phyloP scores from a whole-genome alignment of 2,113 vertebrate genomes.

The Semicossyphus pulcher region DNA sequence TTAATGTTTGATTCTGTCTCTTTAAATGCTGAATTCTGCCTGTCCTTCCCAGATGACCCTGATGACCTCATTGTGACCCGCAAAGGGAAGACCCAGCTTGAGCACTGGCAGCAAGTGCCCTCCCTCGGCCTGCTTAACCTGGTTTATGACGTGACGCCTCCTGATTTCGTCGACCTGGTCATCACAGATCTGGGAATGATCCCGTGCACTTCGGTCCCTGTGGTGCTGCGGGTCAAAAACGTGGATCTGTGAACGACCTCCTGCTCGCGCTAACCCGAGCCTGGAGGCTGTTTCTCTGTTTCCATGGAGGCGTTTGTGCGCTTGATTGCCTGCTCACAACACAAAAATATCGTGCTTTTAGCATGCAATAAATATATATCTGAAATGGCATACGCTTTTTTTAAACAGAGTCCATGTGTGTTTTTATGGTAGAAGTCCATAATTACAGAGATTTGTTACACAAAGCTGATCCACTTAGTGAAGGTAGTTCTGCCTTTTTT shows the following conservation, averaged over 20 bases:
- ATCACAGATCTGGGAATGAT: conserved; percentile 99
- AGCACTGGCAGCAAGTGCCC: conserved; percentile 87
- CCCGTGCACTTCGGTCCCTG: conserved; percentile 97
- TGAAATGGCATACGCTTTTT: conserved; percentile 75
- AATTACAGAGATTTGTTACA: conserved; percentile 9
- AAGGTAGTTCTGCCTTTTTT: background rate
- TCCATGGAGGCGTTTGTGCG: conserved; percentile 27
- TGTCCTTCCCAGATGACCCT: conserved; percentile 88
- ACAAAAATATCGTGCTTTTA: conserved; percentile 63
- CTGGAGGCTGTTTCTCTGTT: conserved; percentile 1
- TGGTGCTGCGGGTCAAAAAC: conserved; percentile 96
- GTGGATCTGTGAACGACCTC: conserved; percentile 87
- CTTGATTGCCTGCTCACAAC: conserved; percentile 38
- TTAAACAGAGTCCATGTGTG: conserved; percentile 59
- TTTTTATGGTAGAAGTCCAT: conserved; percentile 33
- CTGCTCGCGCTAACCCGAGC: background rate
- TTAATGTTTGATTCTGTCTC: background rate
- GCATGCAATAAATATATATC: conserved; percentile 83
- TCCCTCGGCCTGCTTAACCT: conserved; percentile 92
- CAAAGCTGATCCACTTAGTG: no score
- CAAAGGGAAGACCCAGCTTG: conserved; percentile 87
- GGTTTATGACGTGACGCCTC: conserved; percentile 96
- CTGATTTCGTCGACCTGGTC: conserved; percentile 96
- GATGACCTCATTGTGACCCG: conserved; percentile 92
- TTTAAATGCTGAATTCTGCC: background rate